A percentile compares a stretch with the other conserved stretches of the same genome.
phyloP scores from a whole-genome alignment of 2,797 vertebrate genomes.

The Aulostomus chinensis region DNA sequence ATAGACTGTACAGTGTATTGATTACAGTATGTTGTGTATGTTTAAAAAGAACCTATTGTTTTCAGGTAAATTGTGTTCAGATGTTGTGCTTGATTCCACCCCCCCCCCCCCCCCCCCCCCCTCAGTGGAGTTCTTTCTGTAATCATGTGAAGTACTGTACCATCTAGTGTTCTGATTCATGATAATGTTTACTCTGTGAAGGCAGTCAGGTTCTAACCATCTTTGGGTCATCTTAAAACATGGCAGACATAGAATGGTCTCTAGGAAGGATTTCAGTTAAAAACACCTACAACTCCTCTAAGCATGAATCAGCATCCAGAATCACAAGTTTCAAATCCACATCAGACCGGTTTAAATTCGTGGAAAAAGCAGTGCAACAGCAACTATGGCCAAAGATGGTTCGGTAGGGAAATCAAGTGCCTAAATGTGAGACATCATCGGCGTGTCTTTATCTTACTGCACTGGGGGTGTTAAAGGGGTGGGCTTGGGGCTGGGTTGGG shows the following conservation, averaged over 20 bases:
- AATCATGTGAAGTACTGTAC: conserved; percentile 72
- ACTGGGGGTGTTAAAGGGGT: conserved; percentile 63
- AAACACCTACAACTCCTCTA: conserved; percentile 9
- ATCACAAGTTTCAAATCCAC: conserved; percentile 36
- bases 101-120: conserved; percentile 64
- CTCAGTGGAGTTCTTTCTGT: conserved; percentile 76
- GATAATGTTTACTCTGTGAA: conserved; percentile 62
- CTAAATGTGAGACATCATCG: conserved; percentile 78
- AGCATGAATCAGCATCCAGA: conserved; percentile 21
- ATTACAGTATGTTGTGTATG: conserved; percentile 68
- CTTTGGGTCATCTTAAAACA: conserved; percentile 63
- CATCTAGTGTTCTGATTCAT: conserved; percentile 68
- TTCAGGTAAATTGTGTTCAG: conserved; percentile 73
- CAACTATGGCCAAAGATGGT: conserved; percentile 82
- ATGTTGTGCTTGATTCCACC: conserved; percentile 71
- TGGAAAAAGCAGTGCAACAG: conserved; percentile 50
- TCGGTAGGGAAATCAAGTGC: conserved; percentile 81
- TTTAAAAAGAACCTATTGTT: conserved; percentile 65
- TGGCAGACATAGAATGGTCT: conserved; percentile 24
- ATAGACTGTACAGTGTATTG: conserved; percentile 71
- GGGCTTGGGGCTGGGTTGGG: conserved; percentile 54
- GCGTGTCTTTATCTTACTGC: conserved; percentile 76
- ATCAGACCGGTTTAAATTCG: conserved; percentile 47
- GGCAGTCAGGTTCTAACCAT: conserved; percentile 66
- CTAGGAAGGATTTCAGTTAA: conserved; percentile 11